phyloP scores from a whole-genome alignment of 2,113 vertebrate genomes.

The Pogonocichla stellata region DNA sequence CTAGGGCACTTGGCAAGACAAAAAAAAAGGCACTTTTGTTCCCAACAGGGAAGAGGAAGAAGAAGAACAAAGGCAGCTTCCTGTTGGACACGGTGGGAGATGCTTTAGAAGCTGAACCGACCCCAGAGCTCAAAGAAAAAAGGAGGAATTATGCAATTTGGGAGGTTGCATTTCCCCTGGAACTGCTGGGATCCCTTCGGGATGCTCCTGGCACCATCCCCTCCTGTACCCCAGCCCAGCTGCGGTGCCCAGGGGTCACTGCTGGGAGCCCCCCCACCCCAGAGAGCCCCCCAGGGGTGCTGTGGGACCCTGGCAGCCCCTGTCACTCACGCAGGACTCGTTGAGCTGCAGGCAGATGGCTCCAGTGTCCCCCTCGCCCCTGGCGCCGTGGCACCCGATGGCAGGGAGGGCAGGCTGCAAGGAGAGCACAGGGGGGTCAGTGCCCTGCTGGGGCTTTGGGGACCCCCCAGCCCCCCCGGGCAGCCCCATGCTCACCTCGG shows the following conservation, averaged over 20 bases:
- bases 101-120: neutral
- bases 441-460: fast-evolving
- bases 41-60: slow-evolving; percentile 21
- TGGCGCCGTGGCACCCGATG: slow-evolving; percentile 46
- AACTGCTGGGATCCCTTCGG: neutral
- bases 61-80: slow-evolving; percentile 31
- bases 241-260: fast-evolving
- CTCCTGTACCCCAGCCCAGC: neutral
- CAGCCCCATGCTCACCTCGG: neutral
- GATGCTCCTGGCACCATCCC: neutral
- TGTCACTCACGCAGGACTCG: slow-evolving; percentile 71
- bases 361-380: neutral
- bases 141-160: neutral
- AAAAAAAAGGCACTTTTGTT: neutral
- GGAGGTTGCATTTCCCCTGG: neutral
- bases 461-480: fast-evolving
- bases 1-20: neutral
- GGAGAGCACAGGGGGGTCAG: neutral
- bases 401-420: neutral
- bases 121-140: neutral
- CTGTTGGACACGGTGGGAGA: neutral
- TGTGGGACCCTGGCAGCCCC: neutral
- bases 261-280: neutral
- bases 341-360: slow-evolving; percentile 70
- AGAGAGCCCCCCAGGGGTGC: fast-evolving